These are phyloP conservation scores for Rotaria magnacalcarata DNA, from an alignment of 2,888 invertebrate species.

Conservation along the genomic window DNA sequence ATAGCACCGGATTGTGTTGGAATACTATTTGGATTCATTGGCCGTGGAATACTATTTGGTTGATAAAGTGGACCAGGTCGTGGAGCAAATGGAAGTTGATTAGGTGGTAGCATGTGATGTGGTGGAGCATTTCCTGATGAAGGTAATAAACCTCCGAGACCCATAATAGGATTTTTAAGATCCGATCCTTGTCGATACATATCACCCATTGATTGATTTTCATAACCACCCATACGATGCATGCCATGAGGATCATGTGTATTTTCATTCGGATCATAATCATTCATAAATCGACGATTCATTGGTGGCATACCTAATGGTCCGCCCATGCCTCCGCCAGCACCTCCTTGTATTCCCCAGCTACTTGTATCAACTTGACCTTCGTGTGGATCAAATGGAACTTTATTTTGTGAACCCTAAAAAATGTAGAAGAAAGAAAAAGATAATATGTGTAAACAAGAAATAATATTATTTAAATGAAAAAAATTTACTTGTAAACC, in stretches of 20 bases:
- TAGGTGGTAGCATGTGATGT: constrained; percentile 2
- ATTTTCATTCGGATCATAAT: not conserved
- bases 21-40: constrained; percentile 10
- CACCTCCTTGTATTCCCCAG: constrained; percentile 35
- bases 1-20: constrained; percentile 3
- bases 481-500: not conserved
- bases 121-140: not conserved
- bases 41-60: constrained; percentile 34
- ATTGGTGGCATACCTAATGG: not conserved
- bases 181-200: not conserved
- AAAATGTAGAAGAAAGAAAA: not conserved
- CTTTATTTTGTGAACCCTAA: not conserved
- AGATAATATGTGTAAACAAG: not conserved
- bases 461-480: no score
- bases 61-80: not conserved
- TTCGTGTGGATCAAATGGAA: constrained; percentile 15
- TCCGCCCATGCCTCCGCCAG: constrained; percentile 3
- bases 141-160: constrained; percentile 19
- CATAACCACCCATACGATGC: not conserved
- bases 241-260: constrained; percentile 4
- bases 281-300: constrained; percentile 25
- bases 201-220: not conserved
- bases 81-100: constrained; percentile 2
- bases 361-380: constrained; percentile 44
- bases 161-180: constrained; percentile 7